Base-by-base conservation (phyloP, 2,888 invertebrate genomes). In the Lingula anatina region DNA sequence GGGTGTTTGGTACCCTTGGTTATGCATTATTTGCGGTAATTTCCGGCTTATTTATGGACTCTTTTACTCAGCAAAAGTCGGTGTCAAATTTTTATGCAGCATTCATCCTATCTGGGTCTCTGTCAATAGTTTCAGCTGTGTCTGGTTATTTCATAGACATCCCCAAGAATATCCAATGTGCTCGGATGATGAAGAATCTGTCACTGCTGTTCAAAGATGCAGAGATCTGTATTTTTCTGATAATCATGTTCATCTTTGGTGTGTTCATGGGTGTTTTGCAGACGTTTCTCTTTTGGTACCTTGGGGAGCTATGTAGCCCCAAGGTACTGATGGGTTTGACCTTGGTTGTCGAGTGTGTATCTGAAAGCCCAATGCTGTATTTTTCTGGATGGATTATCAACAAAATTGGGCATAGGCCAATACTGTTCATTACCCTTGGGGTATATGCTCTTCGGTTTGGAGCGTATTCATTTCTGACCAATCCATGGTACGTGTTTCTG, bases 191-290 rank as follows among this genome's bases (percentile, higher is more conserved):
- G 59, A 81, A 85, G 55, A 88, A 90, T 76, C 79, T 90, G 62
- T 80, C 85, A 54, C 85, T 85, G 66, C 83, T 90, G 45, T 81
- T 90, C 54, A 85, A 84, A 75, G 85, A 89, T 82, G 86, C 87
- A 0, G 86, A 88, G 64, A 86, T 91, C 39, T 84, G 87, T 31
- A 81, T 87, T 39, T 90, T 92, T 68, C 86, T 92, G 67, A 79
- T 87, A 63, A 87, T 90, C 73, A 80, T 91, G 39, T 88, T 89
- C 69, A 82, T 86, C 26, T 81, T 91, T 62, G 92, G 92, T 51
- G 87, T 89, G 67, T 84, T 89, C 72, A 90, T 89, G 86, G 91
- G 91, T 27, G 90, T 90, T 75, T 88, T 91, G 49, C 91, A 92
- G 75, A 89, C 88, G 46, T 92, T 89, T 73, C 79, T 92, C 28